Evolutionary conservation across 1,140 invertebrate genomes (phyloP).

Genomic region (Drosophila kohkoa): DNA sequence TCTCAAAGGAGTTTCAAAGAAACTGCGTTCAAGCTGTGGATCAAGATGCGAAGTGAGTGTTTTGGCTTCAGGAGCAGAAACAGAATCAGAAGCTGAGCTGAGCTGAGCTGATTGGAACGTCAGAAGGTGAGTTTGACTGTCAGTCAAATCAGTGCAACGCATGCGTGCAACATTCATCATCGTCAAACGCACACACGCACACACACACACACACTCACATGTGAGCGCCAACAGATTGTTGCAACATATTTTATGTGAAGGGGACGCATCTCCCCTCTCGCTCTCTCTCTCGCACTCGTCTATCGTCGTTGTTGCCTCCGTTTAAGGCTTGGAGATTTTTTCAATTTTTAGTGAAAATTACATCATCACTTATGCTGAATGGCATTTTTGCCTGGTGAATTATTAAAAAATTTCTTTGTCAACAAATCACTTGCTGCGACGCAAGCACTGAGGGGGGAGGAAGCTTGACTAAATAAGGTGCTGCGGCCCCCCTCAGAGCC

Average conservation of each 20-base stretch:
- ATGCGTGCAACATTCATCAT: constrained; percentile 82
- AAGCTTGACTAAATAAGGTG: constrained; percentile 75
- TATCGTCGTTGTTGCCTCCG: constrained; percentile 31
- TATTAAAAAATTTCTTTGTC: constrained; percentile 83
- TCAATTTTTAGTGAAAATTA: constrained; percentile 82
- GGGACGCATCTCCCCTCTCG: background rate
- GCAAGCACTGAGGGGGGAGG: constrained; percentile 12
- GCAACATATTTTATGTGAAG: constrained; percentile 74
- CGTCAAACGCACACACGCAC: constrained; percentile 53
- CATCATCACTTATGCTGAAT: constrained; percentile 82
- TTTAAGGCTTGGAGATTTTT: constrained; percentile 66
- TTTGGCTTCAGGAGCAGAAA: background rate
- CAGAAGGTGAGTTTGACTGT: constrained; percentile 9
- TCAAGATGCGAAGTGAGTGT: constrained; percentile 4
- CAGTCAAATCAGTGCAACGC: constrained; percentile 74
- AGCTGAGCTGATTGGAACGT: background rate
- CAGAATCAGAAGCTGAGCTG: too few relatives aligned
- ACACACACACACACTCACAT: constrained; percentile 34
- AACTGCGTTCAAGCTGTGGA: background rate
- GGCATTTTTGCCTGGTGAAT: constrained; percentile 69
- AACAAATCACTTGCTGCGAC: constrained; percentile 75
- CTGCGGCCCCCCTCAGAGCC: constrained; percentile 13
- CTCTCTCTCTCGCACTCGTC: background rate
- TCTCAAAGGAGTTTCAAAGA: background rate
- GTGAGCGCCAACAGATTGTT: constrained; percentile 68